These are phyloP conservation scores for Eumacrocentrus americanus DNA, from an alignment of 2,888 invertebrate species.

Conservation along the genomic window DNA sequence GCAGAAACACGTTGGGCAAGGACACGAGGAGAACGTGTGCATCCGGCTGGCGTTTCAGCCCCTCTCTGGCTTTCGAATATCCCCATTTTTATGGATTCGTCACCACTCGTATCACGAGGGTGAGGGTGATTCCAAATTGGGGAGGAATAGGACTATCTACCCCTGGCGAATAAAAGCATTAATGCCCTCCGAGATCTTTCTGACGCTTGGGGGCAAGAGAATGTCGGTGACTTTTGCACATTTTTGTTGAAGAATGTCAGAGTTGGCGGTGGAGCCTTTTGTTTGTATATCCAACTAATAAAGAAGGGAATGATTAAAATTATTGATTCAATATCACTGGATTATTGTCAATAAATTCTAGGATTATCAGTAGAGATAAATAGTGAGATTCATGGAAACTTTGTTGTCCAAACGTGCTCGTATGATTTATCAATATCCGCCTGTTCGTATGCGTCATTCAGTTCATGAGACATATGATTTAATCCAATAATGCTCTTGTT, in stretches of 20 bases:
- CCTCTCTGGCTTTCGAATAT: slow-evolving; percentile 15
- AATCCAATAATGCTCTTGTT: neutral
- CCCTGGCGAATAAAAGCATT: slow-evolving; percentile 20
- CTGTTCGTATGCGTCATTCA: slow-evolving; percentile 9
- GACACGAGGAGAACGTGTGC: slow-evolving; percentile 15
- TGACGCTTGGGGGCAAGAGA: neutral
- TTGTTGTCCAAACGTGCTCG: slow-evolving; percentile 3
- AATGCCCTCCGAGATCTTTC: neutral
- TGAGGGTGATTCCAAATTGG: slow-evolving; percentile 27
- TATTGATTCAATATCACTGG: neutral
- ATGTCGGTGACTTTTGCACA: slow-evolving; percentile 18
- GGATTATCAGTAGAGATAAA: neutral
- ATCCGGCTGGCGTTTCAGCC: slow-evolving; percentile 13
- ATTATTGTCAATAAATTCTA: neutral
- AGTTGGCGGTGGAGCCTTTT: too few species aligned
- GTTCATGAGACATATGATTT: neutral
- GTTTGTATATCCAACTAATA: too few species aligned
- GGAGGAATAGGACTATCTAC: slow-evolving; percentile 20
- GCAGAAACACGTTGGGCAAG: slow-evolving; percentile 23
- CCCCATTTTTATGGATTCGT: slow-evolving; percentile 29
- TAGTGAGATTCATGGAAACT: neutral
- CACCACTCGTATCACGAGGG: slow-evolving; percentile 13
- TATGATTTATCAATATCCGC: slow-evolving; percentile 16
- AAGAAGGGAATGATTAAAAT: too few species aligned
- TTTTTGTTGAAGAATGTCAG: neutral